Percentiles rank a stretch among this genome's conserved stretches.
Conservation (phyloP, 37 sponge, comb jelly and placozoan species). For the Halisarca cf. caerulea region DNA sequence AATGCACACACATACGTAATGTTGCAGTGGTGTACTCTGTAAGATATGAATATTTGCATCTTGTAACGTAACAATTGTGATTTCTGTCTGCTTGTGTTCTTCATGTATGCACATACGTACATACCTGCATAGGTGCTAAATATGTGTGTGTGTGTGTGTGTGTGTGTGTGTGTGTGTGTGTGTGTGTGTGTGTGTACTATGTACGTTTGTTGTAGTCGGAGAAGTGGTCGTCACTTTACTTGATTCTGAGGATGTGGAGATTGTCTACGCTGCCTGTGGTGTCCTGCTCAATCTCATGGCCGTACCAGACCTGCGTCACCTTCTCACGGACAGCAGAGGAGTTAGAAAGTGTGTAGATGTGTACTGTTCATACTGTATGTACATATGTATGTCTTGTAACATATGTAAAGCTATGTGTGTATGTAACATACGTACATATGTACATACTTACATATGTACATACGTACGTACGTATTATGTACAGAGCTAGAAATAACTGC, state of each 20-base stretch:
- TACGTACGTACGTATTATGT: not conserved
- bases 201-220: conserved; percentile 53
- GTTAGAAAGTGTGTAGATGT: conserved; percentile 58
- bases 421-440: not conserved
- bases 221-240: conserved; percentile 70
- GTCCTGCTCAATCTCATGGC: conserved; percentile 84
- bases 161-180: not conserved
- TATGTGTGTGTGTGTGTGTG: not conserved
- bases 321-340: conserved; percentile 49
- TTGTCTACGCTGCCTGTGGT: conserved; percentile 88
- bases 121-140: not conserved
- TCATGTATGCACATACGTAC: not conserved
- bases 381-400: not conserved
- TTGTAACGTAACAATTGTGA: too few relatives aligned
- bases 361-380: not conserved
- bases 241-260: conserved; percentile 79
- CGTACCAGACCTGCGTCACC: conserved; percentile 43
- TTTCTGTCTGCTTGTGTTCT: not conserved
- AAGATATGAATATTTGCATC: too few relatives aligned
- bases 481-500: too few relatives aligned
- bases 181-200: not conserved
- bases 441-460: not conserved
- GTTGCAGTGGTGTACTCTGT: too few relatives aligned
- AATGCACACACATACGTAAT: too few relatives aligned
- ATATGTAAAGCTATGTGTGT: not conserved